phyloP scores from a whole-genome alignment of 2,113 vertebrate genomes.

The Falcunculus frontatus region DNA sequence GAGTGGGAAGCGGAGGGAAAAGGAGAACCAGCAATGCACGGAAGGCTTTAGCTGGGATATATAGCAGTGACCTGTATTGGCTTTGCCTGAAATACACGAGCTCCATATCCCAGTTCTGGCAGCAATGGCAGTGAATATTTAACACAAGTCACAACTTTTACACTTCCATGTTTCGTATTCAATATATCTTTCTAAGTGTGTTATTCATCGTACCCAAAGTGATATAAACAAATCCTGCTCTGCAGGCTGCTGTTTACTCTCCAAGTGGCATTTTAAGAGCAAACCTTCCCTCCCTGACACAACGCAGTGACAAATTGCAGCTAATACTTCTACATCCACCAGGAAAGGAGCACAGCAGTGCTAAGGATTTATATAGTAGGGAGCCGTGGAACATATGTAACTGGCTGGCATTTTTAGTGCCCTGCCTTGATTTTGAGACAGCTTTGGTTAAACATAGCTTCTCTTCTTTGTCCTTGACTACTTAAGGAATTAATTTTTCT shows the following conservation, averaged over 20 bases:
- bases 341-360: not conserved
- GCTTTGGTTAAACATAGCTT: not conserved
- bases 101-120: not conserved
- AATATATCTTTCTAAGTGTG: conserved; percentile 53
- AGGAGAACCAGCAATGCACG: not conserved
- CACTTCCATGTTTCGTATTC: conserved; percentile 40
- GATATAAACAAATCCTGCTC: conserved; percentile 56
- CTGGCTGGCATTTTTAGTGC: conserved; percentile 50
- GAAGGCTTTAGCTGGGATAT: not conserved
- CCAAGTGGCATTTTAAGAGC: conserved; percentile 58
- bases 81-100: conserved; percentile 5
- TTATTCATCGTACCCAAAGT: conserved; percentile 47
- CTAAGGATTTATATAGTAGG: conserved; percentile 29
- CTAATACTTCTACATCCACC: conserved; percentile 2
- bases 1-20: not conserved
- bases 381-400: conserved; percentile 9
- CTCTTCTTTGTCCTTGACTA: conserved; percentile 22
- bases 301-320: conserved; percentile 50
- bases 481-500: not conserved
- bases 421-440: conserved; percentile 33
- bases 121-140: conserved; percentile 40
- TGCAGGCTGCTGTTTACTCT: conserved; percentile 52
- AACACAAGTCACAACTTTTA: conserved; percentile 45
- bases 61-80: not conserved
- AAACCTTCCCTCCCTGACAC: conserved; percentile 21